Percentiles rank a stretch among this genome's conserved stretches.
Conservation (phyloP, 2,113 vertebrate species). For the Gambusia affinis region DNA sequence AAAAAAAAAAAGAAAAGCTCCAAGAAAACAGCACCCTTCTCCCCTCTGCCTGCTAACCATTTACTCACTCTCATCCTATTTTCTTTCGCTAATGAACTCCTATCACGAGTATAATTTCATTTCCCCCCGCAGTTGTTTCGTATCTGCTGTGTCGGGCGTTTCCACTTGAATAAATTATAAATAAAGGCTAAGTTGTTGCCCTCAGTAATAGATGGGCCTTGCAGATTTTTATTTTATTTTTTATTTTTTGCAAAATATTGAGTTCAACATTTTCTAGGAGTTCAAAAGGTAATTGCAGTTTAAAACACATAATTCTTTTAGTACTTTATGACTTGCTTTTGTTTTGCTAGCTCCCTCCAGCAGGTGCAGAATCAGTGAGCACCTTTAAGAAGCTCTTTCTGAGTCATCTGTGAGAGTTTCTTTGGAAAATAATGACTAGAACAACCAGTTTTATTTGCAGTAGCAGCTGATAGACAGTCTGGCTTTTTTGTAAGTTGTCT, state of each 20-base stretch:
- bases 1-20: conserved; percentile 49
- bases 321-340: conserved; percentile 13
- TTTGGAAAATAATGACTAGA: background rate
- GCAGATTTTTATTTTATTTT: conserved; percentile 26
- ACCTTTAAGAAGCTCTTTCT: conserved; percentile 19
- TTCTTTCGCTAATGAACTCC: conserved; percentile 66
- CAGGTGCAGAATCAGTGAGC: conserved; percentile 23
- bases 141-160: conserved; percentile 25
- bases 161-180: conserved; percentile 48
- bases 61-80: conserved; percentile 75
- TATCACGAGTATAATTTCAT: conserved; percentile 50
- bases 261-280: conserved; percentile 32
- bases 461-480: background rate
- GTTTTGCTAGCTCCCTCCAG: conserved; percentile 28
- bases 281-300: conserved; percentile 41
- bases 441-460: background rate
- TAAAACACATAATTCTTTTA: conserved; percentile 42
- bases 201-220: conserved; percentile 40
- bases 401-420: background rate
- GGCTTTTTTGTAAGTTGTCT: background rate
- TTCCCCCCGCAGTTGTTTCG: conserved; percentile 29
- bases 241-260: conserved; percentile 26
- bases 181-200: conserved; percentile 44
- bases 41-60: conserved; percentile 75
- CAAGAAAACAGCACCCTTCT: conserved; percentile 80